A percentile compares a stretch with the other conserved stretches of the same genome.
Conservation (phyloP, 2,113 vertebrate species). For the Upupa epops region DNA sequence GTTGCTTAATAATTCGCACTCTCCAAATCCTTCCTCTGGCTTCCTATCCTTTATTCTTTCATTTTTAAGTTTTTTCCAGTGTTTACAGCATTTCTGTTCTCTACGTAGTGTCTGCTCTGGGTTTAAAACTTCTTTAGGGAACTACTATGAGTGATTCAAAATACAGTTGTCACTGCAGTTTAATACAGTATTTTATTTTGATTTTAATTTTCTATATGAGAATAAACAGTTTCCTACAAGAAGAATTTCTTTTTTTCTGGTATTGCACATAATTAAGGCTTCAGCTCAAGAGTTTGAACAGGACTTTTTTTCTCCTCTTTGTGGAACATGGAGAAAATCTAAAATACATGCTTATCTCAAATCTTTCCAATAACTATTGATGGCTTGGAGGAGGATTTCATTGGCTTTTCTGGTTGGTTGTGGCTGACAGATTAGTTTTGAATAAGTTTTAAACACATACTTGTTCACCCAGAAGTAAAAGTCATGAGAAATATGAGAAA, state of each 20-base stretch:
- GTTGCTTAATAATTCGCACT: background rate
- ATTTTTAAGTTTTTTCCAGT: background rate
- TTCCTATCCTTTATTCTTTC: background rate
- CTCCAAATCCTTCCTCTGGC: background rate
- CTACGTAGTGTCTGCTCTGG: background rate
- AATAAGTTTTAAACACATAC: background rate
- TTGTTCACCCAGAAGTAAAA: background rate
- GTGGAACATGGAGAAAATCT: background rate
- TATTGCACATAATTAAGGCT: background rate
- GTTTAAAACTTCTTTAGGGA: background rate
- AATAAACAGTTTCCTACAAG: background rate
- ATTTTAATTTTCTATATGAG: background rate
- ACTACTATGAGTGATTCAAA: background rate
- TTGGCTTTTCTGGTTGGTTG: background rate
- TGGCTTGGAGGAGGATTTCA: background rate
- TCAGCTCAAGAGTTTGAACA: background rate
- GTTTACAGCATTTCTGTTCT: background rate
- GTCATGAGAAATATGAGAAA: background rate
- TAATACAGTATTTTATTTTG: background rate
- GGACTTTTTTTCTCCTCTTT: background rate
- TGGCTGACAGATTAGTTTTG: background rate
- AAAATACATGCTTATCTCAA: background rate
- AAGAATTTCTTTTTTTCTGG: background rate
- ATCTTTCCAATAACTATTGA: background rate
- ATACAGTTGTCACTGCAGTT: background rate